Base-by-base conservation (phyloP, 2,797 vertebrate species). In the Chiroxiphia lanceolata region DNA sequence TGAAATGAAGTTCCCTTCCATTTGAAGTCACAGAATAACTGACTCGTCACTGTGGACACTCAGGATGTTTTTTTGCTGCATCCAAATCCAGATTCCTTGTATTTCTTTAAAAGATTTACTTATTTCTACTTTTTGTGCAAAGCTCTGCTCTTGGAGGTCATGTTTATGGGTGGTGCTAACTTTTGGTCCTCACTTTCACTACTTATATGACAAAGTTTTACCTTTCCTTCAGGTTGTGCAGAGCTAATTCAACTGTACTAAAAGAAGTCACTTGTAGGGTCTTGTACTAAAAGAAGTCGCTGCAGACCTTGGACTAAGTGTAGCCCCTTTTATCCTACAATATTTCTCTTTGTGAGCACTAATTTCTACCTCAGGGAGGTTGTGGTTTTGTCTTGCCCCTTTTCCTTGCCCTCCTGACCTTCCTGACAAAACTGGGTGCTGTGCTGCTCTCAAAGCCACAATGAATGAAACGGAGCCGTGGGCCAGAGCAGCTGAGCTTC, bases 351-450 rank as follows among this genome's bases (percentile, higher is more conserved):
- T 95, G 63, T 44, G 61, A 87, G 60, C 63, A 4, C 44, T 91
- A 79, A 95, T 96, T 88, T 91, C 88, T 57, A 0, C 31, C 92
- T 95, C 20, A 4, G 81, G 59, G 77, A 92, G 51, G 25, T 36
- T 10, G 16, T 27, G 26, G 23, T 31, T 74, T 69, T 44, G 65
- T 20, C 81, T 84, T 79, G 92, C 40, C 22, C 69, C 87, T 94
- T 91, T 36, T 76, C 26, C 56, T 93, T 94, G 16, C 94, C 89
- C 94, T 95, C 36, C 74, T 90, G 87, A 96, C 94, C 96, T 67
- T 38, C 67, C 67, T 90, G 51, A 90, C 79, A 76, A 74, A 91
- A 61, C 59, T 86, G 93, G 95, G 93, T 94, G 89, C 95, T 23
- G 20, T 76, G 93, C 91, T 56, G 87, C 92, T 57, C 61, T n/a